phyloP scores from a whole-genome alignment of 2,113 vertebrate genomes.

The Rhabdornis inornatus region DNA sequence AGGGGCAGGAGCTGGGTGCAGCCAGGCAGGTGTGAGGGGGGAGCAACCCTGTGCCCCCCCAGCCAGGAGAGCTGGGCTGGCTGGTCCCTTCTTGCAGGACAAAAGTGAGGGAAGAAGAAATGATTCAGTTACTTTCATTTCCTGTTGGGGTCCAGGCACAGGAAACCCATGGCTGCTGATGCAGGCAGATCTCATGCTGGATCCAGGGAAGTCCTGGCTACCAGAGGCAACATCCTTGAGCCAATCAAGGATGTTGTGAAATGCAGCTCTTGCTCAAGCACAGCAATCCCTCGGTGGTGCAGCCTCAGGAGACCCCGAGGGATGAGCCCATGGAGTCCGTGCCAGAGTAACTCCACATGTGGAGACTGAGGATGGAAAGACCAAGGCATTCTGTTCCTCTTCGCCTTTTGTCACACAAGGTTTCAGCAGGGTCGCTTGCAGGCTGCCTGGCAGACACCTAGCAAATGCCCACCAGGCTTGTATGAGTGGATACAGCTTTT shows the following conservation, averaged over 20 bases:
- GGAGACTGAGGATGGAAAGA: rapidly evolving
- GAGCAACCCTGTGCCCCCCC: neutral
- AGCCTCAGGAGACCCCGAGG: neutral
- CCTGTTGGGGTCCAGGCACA: neutral
- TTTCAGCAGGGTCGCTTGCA: neutral
- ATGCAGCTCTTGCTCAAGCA: neutral
- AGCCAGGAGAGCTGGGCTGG: neutral
- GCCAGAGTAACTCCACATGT: rapidly evolving
- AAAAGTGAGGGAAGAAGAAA: neutral
- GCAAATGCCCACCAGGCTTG: rapidly evolving
- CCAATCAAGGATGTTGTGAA: neutral
- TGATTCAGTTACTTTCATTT: neutral
- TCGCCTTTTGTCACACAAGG: neutral
- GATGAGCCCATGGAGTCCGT: rapidly evolving
- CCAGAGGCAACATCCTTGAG: neutral
- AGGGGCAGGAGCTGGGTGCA: neutral
- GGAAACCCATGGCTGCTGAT: neutral
- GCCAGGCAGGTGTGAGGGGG: neutral
- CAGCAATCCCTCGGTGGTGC: rapidly evolving
- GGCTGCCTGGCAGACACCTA: neutral
- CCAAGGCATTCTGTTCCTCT: rapidly evolving
- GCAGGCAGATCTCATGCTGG: neutral
- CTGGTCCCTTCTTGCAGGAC: neutral
- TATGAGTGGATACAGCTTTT: rapidly evolving
- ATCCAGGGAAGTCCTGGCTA: neutral